These are phyloP conservation scores for Quadroppia sp. DNA, from an alignment of 2,888 invertebrate species.

Conservation along the genomic window DNA sequence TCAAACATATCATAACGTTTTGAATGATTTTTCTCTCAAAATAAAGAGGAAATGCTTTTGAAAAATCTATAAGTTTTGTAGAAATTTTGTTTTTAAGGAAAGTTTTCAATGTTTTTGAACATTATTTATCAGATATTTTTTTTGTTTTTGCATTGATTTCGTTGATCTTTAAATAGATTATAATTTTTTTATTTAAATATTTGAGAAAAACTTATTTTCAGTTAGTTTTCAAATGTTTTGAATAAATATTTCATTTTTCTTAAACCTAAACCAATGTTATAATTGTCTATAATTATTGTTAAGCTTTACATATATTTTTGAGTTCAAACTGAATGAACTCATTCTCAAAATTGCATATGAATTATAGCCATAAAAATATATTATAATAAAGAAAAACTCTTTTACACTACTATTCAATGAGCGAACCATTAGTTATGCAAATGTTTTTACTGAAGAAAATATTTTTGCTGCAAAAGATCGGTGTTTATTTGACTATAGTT, in stretches of 20 bases:
- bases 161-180: no score
- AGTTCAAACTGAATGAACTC: constrained; percentile 9
- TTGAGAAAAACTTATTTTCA: no score
- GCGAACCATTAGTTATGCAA: constrained; percentile 19
- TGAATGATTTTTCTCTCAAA: no score
- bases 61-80: no score
- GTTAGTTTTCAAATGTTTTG: not conserved
- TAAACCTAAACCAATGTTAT: not conserved
- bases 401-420: not conserved
- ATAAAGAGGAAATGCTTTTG: no score
- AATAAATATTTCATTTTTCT: not conserved
- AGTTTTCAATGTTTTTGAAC: no score
- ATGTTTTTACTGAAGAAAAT: not conserved
- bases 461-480: not conserved
- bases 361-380: no score
- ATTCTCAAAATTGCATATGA: not conserved
- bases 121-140: no score
- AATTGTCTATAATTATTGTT: not conserved
- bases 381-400: not conserved
- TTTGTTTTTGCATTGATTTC: no score
- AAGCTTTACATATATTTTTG: not conserved
- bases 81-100: no score
- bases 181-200: no score
- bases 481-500: not conserved
- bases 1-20: no score